Evolutionary conservation across 2,797 vertebrate genomes (phyloP).

Genomic region (Eulemur mongoz): DNA sequence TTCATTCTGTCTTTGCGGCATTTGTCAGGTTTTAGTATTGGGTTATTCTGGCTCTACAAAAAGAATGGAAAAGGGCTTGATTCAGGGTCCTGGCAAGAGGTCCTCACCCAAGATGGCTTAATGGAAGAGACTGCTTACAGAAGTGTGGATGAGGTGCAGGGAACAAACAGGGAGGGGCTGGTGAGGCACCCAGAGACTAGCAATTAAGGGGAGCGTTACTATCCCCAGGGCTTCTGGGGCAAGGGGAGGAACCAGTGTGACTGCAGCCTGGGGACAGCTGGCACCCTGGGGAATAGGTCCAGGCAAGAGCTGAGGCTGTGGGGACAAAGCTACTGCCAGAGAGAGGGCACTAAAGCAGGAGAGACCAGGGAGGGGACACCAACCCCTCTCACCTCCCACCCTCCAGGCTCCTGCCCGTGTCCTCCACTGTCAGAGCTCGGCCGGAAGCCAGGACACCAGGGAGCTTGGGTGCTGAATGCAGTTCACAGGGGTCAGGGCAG

Average conservation of each 20-base stretch:
- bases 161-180: neutral
- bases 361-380: neutral
- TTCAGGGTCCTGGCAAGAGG: conserved; percentile 20
- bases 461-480: neutral
- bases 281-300: neutral
- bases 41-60: neutral
- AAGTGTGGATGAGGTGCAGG: neutral
- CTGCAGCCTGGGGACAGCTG: neutral
- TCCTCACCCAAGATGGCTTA: neutral
- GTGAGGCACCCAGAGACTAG: neutral
- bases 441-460: neutral
- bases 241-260: neutral
- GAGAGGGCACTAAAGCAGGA: neutral
- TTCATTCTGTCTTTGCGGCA: neutral
- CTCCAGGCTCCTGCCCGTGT: neutral
- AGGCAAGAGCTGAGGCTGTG: neutral
- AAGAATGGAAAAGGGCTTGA: neutral
- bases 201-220: neutral
- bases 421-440: neutral
- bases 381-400: neutral
- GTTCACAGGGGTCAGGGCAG: neutral
- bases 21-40: conserved; percentile 1
- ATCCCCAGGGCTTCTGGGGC: neutral
- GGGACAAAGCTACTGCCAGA: too few relatives aligned
- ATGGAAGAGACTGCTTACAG: neutral